A percentile compares a stretch with the other conserved stretches of the same genome.
These are phyloP conservation scores for Orchestes rusci DNA, from an alignment of 2,888 invertebrate genomes.

Conservation along the genomic window DNA sequence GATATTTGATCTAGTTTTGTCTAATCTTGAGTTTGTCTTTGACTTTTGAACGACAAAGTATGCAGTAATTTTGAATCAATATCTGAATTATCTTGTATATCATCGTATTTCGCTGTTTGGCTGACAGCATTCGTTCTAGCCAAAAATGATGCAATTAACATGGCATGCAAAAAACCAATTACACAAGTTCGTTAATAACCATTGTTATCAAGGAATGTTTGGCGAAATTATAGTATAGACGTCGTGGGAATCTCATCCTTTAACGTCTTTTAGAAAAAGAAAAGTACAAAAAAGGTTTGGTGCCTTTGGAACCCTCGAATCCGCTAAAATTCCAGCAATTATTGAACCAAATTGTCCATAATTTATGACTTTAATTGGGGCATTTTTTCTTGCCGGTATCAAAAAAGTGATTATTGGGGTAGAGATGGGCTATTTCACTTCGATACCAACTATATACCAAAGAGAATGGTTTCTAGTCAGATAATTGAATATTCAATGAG, in stretches of 20 bases:
- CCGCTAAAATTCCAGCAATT: constrained; percentile 26
- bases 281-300: constrained; percentile 7
- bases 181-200: constrained; percentile 11
- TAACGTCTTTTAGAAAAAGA: constrained; percentile 11
- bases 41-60: too few species aligned
- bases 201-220: constrained; percentile 15
- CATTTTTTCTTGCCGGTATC: constrained; percentile 20
- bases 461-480: too few species aligned
- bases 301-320: constrained; percentile 15
- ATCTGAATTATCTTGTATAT: too few species aligned
- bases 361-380: constrained; percentile 26
- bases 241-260: constrained; percentile 12
- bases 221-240: constrained; percentile 18
- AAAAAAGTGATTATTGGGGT: constrained; percentile 21
- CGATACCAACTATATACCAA: too few species aligned
- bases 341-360: constrained; percentile 24
- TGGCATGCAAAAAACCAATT: constrained; percentile 16
- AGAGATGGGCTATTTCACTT: constrained; percentile 16
- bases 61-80: too few species aligned
- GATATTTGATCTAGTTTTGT: too few species aligned
- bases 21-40: too few species aligned
- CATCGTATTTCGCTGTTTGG: too few species aligned
- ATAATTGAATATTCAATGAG: too few species aligned
- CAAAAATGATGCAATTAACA: constrained; percentile 9
- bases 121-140: too few species aligned